phyloP scores from a whole-genome alignment of 2,888 invertebrate genomes.

The Gortyna flavago region DNA sequence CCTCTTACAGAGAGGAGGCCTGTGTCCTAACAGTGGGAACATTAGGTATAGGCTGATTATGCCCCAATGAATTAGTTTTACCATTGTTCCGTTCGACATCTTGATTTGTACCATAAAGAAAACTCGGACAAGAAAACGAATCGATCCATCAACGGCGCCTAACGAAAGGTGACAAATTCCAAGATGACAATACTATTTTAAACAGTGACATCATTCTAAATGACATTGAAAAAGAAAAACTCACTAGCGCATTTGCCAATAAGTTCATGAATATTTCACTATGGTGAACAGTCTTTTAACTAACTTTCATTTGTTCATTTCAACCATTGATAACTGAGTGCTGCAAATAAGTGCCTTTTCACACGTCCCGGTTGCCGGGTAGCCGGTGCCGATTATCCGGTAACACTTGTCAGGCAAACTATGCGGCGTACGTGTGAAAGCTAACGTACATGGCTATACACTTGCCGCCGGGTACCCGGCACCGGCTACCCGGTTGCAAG shows the following conservation, averaged over 20 bases:
- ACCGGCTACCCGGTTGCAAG: no score
- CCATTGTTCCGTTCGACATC: background rate
- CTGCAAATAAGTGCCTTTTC: conserved; percentile 11
- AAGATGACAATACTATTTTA: conserved; percentile 26
- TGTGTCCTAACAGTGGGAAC: no score
- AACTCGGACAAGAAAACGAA: background rate
- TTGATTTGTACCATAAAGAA: background rate
- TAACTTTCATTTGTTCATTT: background rate
- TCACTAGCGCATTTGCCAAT: conserved; percentile 28
- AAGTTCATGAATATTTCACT: conserved; percentile 1
- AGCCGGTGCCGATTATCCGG: no score
- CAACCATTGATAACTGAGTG: conserved; percentile 3
- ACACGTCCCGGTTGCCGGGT: no score
- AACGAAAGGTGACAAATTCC: conserved; percentile 20
- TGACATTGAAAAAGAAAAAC: conserved; percentile 26
- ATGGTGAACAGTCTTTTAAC: background rate
- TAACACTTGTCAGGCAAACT: no score
- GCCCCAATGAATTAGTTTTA: background rate
- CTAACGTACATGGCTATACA: no score
- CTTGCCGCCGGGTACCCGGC: no score
- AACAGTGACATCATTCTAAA: conserved; percentile 14
- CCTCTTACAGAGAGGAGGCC: no score
- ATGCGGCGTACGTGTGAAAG: no score
- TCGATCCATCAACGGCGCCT: conserved; percentile 19
- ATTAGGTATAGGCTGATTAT: no score